Evolutionary conservation across 2,888 invertebrate species (phyloP).

Genomic region (Melikaiella ostensackeni): DNA sequence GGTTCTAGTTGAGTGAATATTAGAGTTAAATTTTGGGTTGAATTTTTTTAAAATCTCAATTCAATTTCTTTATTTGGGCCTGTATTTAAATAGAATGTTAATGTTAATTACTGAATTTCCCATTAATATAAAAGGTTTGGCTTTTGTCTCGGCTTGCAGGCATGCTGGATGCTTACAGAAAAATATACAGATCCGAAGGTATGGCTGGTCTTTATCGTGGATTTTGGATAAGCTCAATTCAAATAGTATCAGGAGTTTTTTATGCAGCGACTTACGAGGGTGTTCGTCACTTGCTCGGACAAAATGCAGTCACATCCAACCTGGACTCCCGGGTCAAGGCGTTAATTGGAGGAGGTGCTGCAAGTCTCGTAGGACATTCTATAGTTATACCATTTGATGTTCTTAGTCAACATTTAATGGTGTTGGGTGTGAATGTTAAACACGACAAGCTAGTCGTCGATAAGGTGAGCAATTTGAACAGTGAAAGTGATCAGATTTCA

Average conservation of each 20-base stretch:
- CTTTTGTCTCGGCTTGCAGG: constrained; percentile 73
- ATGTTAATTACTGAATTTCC: background rate
- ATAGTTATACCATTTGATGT: constrained; percentile 98
- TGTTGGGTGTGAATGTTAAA: constrained; percentile 84
- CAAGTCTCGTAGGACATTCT: constrained; percentile 95
- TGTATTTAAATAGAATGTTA: too few relatives aligned
- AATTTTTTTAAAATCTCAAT: too few relatives aligned
- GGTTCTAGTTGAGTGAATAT: background rate
- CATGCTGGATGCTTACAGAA: constrained; percentile 92
- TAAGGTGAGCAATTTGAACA: constrained; percentile 62
- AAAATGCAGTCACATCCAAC: constrained; percentile 77
- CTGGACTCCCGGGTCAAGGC: constrained; percentile 85
- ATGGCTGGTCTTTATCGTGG: constrained; percentile 93
- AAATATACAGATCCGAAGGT: constrained; percentile 92
- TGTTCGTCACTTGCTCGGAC: constrained; percentile 88
- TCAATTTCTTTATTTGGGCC: too few relatives aligned
- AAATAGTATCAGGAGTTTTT: constrained; percentile 90
- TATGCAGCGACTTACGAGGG: constrained; percentile 97
- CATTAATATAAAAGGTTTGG: background rate
- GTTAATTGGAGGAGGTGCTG: constrained; percentile 92
- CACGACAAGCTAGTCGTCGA: constrained; percentile 69
- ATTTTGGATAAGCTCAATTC: constrained; percentile 95
- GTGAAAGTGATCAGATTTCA: background rate
- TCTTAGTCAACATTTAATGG: constrained; percentile 97
- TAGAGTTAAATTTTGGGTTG: background rate